phyloP scores from a whole-genome alignment of 2,797 vertebrate species.

The Galagoides demidoff region DNA sequence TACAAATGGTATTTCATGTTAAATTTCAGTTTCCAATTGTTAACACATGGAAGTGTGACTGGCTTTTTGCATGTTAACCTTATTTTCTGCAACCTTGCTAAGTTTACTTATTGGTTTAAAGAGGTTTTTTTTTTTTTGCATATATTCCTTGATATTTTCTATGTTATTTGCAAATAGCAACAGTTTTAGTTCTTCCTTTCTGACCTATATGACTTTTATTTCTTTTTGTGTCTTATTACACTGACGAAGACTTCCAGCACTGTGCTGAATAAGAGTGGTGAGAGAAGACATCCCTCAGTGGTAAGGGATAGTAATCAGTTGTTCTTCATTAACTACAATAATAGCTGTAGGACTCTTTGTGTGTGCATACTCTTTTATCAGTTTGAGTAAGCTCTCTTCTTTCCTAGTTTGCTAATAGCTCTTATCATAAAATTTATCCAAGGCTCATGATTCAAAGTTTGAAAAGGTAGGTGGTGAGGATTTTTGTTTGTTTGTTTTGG shows the following conservation, averaged over 20 bases:
- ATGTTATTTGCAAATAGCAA: neutral
- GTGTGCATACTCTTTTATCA: neutral
- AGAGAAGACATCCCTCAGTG: neutral
- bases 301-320: neutral
- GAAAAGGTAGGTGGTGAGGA: neutral
- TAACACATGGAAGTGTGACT: neutral
- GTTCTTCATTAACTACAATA: neutral
- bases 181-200: neutral
- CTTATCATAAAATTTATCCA: neutral
- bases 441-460: neutral
- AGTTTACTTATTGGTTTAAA: neutral
- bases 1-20: neutral
- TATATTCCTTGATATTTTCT: neutral
- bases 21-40: neutral
- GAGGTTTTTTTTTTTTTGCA: neutral
- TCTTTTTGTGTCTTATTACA: neutral
- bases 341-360: neutral
- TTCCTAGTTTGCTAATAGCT: neutral
- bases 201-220: neutral
- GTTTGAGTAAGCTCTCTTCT: neutral
- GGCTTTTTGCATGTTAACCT: neutral
- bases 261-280: neutral
- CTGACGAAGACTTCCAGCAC: neutral
- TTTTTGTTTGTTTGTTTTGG: neutral
- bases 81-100: neutral